Evolutionary conservation across 2,113 vertebrate genomes (phyloP).

Genomic region (Panthera leo): DNA sequence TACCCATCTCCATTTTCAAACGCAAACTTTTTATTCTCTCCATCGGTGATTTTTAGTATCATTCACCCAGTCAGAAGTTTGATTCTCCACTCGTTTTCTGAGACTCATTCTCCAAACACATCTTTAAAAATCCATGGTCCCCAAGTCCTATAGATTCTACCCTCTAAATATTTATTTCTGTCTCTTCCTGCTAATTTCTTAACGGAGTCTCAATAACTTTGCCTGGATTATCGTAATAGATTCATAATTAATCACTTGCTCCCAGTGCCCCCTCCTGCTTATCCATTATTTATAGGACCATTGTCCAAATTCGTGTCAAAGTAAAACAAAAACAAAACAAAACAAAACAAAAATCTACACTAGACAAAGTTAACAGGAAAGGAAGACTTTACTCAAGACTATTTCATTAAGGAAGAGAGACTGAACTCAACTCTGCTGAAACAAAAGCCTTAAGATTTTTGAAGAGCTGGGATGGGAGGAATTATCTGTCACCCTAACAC

Average conservation of each 20-base stretch:
- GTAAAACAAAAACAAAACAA: background rate
- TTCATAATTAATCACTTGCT: background rate
- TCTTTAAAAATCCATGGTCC: background rate
- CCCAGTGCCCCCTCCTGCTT: background rate
- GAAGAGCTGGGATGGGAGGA: background rate
- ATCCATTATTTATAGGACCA: background rate
- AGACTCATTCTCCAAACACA: background rate
- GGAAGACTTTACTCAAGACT: background rate
- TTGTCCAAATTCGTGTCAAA: background rate
- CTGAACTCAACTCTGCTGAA: background rate
- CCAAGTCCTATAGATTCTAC: background rate
- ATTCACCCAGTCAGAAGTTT: background rate
- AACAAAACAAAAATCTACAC: background rate
- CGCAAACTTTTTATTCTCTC: background rate
- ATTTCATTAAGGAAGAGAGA: background rate
- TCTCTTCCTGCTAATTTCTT: background rate
- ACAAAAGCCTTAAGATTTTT: background rate
- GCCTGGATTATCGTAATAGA: background rate
- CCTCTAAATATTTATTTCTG: background rate
- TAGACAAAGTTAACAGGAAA: background rate
- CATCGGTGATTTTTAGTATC: background rate
- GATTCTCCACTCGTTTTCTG: background rate
- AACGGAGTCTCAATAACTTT: background rate
- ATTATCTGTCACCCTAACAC: background rate
- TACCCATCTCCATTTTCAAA: background rate